Conservation (phyloP, 2,113 vertebrate genomes). For the Bubo blakistoni region DNA sequence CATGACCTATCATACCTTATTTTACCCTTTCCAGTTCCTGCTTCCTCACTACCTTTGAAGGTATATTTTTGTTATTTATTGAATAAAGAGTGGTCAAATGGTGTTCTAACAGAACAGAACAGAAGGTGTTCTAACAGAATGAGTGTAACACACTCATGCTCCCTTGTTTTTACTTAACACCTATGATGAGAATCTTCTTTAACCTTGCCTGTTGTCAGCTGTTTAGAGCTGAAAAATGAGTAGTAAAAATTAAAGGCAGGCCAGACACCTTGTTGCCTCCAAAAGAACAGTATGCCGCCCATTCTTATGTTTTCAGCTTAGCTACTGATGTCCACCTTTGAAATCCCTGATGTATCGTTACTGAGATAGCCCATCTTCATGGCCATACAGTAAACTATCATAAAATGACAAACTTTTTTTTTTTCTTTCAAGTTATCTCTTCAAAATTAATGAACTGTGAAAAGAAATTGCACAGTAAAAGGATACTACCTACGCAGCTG, state of each 20-base stretch:
- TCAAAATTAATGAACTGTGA: background rate
- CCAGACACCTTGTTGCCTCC: background rate
- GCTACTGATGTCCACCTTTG: background rate
- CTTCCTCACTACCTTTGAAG: background rate
- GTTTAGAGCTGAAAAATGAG: background rate
- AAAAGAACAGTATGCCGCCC: background rate
- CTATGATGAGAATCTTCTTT: background rate
- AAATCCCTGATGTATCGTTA: background rate
- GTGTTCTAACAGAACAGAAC: background rate
- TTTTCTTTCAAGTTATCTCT: background rate
- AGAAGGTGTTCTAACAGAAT: too few relatives aligned
- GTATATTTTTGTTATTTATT: background rate
- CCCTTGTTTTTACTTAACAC: background rate
- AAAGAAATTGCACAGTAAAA: background rate
- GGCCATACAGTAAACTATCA: background rate
- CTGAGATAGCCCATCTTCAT: background rate
- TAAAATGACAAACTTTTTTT: background rate
- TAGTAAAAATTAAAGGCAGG: background rate
- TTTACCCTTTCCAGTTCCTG: background rate
- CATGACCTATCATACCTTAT: background rate
- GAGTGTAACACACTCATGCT: background rate
- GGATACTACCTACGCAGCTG: background rate
- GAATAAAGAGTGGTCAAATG: background rate
- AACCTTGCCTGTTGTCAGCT: background rate
- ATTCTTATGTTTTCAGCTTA: background rate